These are phyloP conservation scores for Entosphenus tridentatus DNA, from an alignment of 2,113 vertebrate genomes.

Conservation along the genomic window DNA sequence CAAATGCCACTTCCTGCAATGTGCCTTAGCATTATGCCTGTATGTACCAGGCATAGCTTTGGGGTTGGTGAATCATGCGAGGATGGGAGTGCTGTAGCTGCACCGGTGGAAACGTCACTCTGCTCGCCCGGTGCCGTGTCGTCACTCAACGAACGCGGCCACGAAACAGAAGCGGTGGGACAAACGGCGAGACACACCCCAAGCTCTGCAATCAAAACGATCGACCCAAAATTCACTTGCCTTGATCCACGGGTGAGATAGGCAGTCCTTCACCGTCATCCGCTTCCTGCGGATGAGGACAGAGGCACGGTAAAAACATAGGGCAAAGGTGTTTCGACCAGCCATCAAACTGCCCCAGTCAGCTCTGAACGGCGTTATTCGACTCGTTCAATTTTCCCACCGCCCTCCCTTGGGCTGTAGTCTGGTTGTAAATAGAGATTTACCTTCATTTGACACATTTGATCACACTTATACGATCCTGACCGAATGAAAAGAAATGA, in stretches of 20 bases:
- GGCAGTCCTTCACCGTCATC: conserved; percentile 76
- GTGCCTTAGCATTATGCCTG: too few relatives aligned
- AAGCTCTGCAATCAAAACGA: too few relatives aligned
- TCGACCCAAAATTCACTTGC: conserved; percentile 18
- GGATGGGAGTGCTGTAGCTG: too few relatives aligned
- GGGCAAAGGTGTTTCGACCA: background rate
- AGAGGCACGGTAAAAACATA: background rate
- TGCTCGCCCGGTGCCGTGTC: too few relatives aligned
- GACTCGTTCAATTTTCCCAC: background rate
- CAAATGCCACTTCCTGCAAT: too few relatives aligned
- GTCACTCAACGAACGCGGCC: too few relatives aligned
- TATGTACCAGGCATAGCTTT: too few relatives aligned
- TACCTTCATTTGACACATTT: background rate
- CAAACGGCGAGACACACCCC: too few relatives aligned
- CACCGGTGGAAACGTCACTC: too few relatives aligned
- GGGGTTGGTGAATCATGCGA: too few relatives aligned
- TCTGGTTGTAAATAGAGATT: background rate
- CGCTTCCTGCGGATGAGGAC: conserved; percentile 37
- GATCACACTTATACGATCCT: background rate
- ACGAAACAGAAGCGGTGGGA: too few relatives aligned
- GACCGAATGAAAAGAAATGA: too few relatives aligned
- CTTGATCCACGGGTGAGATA: conserved; percentile 95
- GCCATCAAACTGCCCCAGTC: background rate
- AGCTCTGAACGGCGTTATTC: background rate
- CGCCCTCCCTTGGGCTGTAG: background rate